Conservation (phyloP, 2,113 vertebrate genomes). For the Gymnobelideus leadbeateri region DNA sequence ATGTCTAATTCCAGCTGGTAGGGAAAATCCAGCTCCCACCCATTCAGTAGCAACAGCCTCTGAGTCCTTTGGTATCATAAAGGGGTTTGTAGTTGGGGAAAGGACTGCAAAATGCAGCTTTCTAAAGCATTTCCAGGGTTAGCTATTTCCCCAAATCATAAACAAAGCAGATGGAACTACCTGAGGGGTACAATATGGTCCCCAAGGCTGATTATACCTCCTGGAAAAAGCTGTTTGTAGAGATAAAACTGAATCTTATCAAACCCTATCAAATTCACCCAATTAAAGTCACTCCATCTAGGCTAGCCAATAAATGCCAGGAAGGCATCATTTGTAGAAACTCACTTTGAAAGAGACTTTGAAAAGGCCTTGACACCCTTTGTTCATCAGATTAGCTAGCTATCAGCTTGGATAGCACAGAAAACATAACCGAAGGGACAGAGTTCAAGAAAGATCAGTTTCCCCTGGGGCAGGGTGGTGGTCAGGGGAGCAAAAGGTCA, state of each 20-base stretch:
- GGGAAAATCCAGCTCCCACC: not conserved
- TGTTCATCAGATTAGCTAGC: not conserved
- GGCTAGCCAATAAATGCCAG: not conserved
- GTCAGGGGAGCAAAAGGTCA: not conserved
- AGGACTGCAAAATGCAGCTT: not conserved
- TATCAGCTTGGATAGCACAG: not conserved
- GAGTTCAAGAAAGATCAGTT: not conserved
- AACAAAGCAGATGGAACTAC: not conserved
- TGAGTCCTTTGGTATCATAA: not conserved
- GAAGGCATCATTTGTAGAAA: not conserved
- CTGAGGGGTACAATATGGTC: not conserved
- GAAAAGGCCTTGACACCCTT: not conserved
- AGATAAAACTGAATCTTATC: not conserved
- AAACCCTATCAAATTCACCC: not conserved
- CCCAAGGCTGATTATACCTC: not conserved
- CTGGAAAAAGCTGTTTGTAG: not conserved
- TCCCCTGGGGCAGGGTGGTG: not conserved
- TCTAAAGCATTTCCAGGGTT: not conserved
- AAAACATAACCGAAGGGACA: not conserved
- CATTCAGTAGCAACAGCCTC: not conserved
- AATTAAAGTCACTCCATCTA: not conserved
- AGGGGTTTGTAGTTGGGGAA: not conserved
- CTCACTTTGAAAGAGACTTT: not conserved
- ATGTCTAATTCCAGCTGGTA: not conserved
- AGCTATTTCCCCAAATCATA: not conserved